Evolutionary conservation across 2,797 vertebrate species (phyloP).

Genomic region (Myotis myotis): DNA sequence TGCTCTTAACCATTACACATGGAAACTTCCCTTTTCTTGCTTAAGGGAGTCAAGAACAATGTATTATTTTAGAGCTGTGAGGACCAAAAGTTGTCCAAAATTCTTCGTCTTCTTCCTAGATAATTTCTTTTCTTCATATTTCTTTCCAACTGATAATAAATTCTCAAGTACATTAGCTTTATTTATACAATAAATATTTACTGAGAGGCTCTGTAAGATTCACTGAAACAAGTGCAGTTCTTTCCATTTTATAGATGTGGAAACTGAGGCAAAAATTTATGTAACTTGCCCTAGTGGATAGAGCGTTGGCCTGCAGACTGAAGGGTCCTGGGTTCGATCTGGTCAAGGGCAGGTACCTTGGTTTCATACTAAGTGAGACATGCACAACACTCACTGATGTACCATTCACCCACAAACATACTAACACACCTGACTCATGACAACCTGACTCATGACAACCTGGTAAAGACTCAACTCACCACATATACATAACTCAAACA

Average conservation of each 20-base stretch:
- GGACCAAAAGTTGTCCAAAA: not conserved
- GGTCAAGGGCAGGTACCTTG: too few relatives aligned
- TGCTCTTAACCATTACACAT: not conserved
- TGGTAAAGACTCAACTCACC: not conserved
- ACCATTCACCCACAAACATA: not conserved
- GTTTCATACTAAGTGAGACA: not conserved
- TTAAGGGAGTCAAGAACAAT: not conserved
- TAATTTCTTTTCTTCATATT: not conserved
- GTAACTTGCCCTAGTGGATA: not conserved
- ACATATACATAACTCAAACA: not conserved
- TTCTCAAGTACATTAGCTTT: not conserved
- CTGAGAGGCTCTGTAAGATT: not conserved
- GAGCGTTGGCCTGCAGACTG: too few relatives aligned
- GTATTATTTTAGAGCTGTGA: not conserved
- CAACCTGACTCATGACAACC: too few relatives aligned
- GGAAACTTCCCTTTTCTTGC: not conserved
- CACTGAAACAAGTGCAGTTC: not conserved
- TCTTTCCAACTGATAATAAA: not conserved
- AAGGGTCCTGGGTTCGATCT: too few relatives aligned
- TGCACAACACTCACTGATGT: not conserved
- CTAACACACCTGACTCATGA: not conserved
- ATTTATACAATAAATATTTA: not conserved
- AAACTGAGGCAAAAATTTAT: not conserved
- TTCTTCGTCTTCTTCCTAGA: not conserved
- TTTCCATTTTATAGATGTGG: not conserved